Evolutionary conservation across 2,797 vertebrate genomes (phyloP).

Genomic region (Remorina albescens): DNA sequence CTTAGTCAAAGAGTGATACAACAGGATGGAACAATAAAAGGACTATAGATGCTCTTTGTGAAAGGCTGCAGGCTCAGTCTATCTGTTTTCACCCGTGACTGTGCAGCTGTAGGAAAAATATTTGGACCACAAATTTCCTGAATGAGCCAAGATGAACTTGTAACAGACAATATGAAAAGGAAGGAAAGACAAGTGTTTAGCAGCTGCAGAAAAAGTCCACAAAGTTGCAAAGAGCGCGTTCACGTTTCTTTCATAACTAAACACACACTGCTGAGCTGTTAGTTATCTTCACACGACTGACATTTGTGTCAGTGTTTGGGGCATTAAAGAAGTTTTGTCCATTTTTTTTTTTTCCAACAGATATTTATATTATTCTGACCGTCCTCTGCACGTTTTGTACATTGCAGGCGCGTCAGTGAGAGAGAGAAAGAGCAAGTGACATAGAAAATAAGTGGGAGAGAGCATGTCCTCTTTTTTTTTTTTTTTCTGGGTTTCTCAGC

Average conservation of each 20-base stretch:
- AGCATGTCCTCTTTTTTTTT: slow-evolving; percentile 34
- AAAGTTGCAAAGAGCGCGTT: not conserved
- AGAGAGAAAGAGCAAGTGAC: slow-evolving; percentile 1
- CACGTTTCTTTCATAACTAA: not conserved
- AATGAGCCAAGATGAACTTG: slow-evolving; percentile 12
- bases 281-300: not conserved
- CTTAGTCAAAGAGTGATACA: no score
- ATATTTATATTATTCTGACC: slow-evolving; percentile 13
- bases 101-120: slow-evolving; percentile 33
- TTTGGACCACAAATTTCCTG: slow-evolving; percentile 4
- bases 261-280: not conserved
- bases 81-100: slow-evolving; percentile 7
- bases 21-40: not conserved
- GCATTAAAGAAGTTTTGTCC: not conserved
- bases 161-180: not conserved
- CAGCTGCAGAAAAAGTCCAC: not conserved
- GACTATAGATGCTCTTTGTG: not conserved
- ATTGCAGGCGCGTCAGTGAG: slow-evolving; percentile 15
- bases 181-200: not conserved
- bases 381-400: slow-evolving; percentile 2
- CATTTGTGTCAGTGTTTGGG: not conserved
- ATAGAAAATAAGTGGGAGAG: slow-evolving; percentile 12
- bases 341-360: not conserved
- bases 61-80: not conserved
- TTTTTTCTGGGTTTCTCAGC: slow-evolving; percentile 66